phyloP scores from a whole-genome alignment of 2,888 invertebrate genomes.

The Orthosia gracilis region DNA sequence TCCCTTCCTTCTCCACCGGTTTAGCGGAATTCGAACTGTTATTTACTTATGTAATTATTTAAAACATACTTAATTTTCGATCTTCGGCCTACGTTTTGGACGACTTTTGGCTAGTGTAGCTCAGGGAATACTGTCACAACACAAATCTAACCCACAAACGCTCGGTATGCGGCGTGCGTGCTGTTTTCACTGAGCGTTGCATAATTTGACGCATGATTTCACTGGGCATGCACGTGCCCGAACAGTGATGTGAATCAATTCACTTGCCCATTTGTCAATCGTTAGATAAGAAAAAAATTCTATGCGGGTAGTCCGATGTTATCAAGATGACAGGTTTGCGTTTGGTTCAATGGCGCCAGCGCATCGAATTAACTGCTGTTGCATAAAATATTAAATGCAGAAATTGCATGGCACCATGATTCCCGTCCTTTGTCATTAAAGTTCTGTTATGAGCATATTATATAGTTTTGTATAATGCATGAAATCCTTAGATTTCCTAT shows the following conservation, averaged over 20 bases:
- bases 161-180: slow-evolving; percentile 69
- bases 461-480: neutral
- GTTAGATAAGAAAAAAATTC: slow-evolving; percentile 50
- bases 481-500: neutral
- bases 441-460: too few species aligned
- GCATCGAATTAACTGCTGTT: neutral
- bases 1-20: slow-evolving; percentile 9
- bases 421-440: too few species aligned
- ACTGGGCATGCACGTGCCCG: slow-evolving; percentile 67
- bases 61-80: slow-evolving; percentile 14
- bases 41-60: slow-evolving; percentile 29
- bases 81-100: slow-evolving; percentile 14
- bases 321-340: slow-evolving; percentile 18
- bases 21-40: neutral
- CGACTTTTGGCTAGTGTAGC: slow-evolving; percentile 46
- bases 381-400: neutral
- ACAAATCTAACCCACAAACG: slow-evolving; percentile 66
- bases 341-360: slow-evolving; percentile 23
- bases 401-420: neutral
- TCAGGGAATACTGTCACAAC: slow-evolving; percentile 61
- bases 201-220: slow-evolving; percentile 80
- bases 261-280: slow-evolving; percentile 63
- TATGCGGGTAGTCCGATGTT: slow-evolving; percentile 28
- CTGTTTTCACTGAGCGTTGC: slow-evolving; percentile 80
- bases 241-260: slow-evolving; percentile 66